Conservation (phyloP, 2,797 vertebrate genomes). For the Brotogeris chrysoptera region DNA sequence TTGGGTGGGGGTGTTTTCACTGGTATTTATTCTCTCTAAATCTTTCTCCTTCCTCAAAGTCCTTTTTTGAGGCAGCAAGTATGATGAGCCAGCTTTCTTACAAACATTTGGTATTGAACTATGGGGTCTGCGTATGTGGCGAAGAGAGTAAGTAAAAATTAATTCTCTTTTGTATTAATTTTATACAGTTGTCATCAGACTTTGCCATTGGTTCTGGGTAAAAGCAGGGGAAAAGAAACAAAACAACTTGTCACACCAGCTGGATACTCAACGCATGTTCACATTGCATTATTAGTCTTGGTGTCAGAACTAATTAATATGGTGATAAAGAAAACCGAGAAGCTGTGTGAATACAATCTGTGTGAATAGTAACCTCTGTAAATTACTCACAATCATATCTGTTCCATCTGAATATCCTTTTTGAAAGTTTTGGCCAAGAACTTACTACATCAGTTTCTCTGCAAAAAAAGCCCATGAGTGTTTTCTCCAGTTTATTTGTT, state of each 20-base stretch:
- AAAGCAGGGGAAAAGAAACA: background rate
- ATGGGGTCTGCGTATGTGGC: constrained; percentile 93
- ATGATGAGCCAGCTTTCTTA: constrained; percentile 99
- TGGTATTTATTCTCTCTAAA: background rate
- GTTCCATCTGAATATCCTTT: background rate
- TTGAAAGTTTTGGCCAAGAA: background rate
- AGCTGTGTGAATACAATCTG: background rate
- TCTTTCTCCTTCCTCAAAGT: constrained; percentile 74
- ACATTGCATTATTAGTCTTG: background rate
- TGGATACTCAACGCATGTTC: fast-evolving
- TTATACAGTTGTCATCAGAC: background rate
- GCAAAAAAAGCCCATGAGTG: fast-evolving
- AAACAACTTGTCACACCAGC: background rate
- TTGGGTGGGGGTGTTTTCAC: background rate
- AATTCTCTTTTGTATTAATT: background rate
- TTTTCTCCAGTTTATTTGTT: background rate
- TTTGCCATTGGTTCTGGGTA: background rate
- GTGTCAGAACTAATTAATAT: background rate
- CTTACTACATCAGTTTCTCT: background rate
- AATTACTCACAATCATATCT: background rate
- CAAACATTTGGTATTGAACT: constrained; percentile 94
- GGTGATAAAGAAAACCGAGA: background rate
- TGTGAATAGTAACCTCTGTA: background rate
- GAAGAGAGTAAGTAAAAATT: constrained; percentile 90
- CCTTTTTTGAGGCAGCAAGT: constrained; percentile 97